Percentiles rank a stretch among this genome's conserved stretches.
Conservation (phyloP, 1,140 invertebrate species). For the Solen grandis region DNA sequence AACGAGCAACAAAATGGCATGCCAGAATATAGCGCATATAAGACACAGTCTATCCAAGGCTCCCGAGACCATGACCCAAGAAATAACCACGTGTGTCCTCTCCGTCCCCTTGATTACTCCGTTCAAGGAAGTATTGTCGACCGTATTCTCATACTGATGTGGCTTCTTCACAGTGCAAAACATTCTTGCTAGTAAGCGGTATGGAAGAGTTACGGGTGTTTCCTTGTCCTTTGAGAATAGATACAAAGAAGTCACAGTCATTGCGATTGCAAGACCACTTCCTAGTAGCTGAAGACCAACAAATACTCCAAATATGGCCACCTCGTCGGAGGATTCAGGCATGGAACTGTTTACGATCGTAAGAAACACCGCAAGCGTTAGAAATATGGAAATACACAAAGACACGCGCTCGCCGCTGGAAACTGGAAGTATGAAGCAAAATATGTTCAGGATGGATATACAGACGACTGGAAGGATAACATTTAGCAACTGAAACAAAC, state of each 20-base stretch:
- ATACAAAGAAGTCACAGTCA: conserved; percentile 40
- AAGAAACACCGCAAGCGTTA: conserved; percentile 59
- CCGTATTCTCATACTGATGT: neutral
- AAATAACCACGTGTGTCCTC: neutral
- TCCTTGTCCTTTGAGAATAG: conserved; percentile 7
- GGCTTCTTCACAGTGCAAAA: neutral
- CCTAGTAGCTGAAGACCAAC: conserved; percentile 47
- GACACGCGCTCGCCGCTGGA: conserved; percentile 59
- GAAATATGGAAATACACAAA: conserved; percentile 56
- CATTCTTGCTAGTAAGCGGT: neutral
- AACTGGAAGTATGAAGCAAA: conserved; percentile 54
- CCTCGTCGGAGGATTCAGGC: conserved; percentile 55
- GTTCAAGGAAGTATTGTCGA: neutral
- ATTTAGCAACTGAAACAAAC: conserved; percentile 49
- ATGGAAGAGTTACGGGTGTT: neutral
- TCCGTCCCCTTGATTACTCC: neutral
- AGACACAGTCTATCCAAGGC: conserved; percentile 25
- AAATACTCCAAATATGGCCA: conserved; percentile 78
- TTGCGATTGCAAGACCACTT: conserved; percentile 29
- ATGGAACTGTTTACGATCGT: conserved; percentile 47
- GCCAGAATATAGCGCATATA: conserved; percentile 24
- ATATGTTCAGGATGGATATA: conserved; percentile 51
- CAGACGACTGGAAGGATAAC: conserved; percentile 54
- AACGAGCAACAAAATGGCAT: neutral
- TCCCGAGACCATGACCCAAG: conserved; percentile 30